These are phyloP conservation scores for Acrobasis consociella DNA, from an alignment of 2,888 invertebrate species.

Conservation along the genomic window DNA sequence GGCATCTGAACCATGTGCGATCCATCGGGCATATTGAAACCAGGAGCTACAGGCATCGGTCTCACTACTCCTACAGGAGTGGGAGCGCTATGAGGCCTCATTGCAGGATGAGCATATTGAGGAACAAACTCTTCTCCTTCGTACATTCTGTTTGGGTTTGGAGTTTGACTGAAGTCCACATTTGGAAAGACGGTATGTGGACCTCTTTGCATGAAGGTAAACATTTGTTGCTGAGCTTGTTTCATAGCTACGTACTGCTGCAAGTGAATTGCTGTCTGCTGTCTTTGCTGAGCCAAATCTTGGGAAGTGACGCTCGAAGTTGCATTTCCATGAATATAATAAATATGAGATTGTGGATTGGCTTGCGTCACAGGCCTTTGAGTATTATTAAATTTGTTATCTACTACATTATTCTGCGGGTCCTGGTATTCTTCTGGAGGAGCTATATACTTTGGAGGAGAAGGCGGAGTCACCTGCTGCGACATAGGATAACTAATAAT, in stretches of 20 bases:
- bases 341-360: slow-evolving; percentile 65
- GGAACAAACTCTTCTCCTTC: slow-evolving; percentile 64
- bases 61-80: slow-evolving; percentile 63
- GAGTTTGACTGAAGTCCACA: slow-evolving; percentile 58
- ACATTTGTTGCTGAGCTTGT: slow-evolving; percentile 80
- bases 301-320: slow-evolving; percentile 49
- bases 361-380: slow-evolving; percentile 45
- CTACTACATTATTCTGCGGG: slow-evolving; percentile 62
- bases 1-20: slow-evolving; percentile 71
- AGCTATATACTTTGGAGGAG: slow-evolving; percentile 73
- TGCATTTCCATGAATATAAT: slow-evolving; percentile 72
- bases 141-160: slow-evolving; percentile 55
- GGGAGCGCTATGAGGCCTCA: slow-evolving; percentile 72
- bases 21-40: slow-evolving; percentile 61
- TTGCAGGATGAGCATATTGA: slow-evolving; percentile 63
- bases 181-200: slow-evolving; percentile 74
- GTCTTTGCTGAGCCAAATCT: slow-evolving; percentile 71
- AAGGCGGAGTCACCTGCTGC: slow-evolving; percentile 73
- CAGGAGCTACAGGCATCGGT: slow-evolving; percentile 60
- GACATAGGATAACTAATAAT: slow-evolving; percentile 76
- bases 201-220: slow-evolving; percentile 68
- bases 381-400: slow-evolving; percentile 53
- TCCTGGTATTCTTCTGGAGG: slow-evolving; percentile 79
- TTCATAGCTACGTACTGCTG: slow-evolving; percentile 81
- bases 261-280: slow-evolving; percentile 75